These are phyloP conservation scores for Bombus ignitus DNA, from an alignment of 1,140 invertebrate species.

Conservation along the genomic window DNA sequence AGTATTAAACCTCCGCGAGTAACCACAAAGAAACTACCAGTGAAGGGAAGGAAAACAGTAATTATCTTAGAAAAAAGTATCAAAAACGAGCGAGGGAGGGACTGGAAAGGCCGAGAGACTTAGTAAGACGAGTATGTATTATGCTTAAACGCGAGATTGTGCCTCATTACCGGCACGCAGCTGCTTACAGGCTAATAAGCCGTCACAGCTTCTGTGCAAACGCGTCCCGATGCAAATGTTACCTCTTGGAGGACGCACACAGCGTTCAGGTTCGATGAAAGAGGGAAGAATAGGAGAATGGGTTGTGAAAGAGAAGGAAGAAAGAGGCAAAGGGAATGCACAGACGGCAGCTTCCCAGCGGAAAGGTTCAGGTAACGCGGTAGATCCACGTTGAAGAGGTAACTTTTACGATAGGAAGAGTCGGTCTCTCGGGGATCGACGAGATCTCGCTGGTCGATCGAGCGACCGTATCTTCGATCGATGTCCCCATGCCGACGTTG, in stretches of 20 bases:
- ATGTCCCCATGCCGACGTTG: slow-evolving; percentile 6
- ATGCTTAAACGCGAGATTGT: slow-evolving; percentile 75
- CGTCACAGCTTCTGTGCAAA: slow-evolving; percentile 80
- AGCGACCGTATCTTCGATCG: slow-evolving; percentile 34
- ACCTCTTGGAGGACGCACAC: slow-evolving; percentile 19
- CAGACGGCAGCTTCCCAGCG: slow-evolving; percentile 17
- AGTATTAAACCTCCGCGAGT: not conserved
- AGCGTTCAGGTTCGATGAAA: slow-evolving; percentile 11
- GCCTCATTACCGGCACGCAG: slow-evolving; percentile 81
- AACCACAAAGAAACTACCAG: not conserved
- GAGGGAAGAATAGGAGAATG: not conserved
- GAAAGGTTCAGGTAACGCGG: slow-evolving; percentile 32
- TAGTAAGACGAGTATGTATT: slow-evolving; percentile 62
- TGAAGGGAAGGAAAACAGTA: not conserved
- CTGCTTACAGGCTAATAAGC: slow-evolving; percentile 81
- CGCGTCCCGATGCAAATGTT: slow-evolving; percentile 66
- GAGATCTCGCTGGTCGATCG: slow-evolving; percentile 37
- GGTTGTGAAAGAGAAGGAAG: not conserved
- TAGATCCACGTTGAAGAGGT: not conserved
- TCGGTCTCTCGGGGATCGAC: slow-evolving; percentile 29
- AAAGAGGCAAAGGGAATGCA: not conserved
- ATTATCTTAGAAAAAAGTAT: not conserved
- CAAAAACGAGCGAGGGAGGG: not conserved
- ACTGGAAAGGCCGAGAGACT: slow-evolving; percentile 2
- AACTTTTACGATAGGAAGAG: slow-evolving; percentile 13